Evolutionary conservation across 2,888 invertebrate genomes (phyloP).

Genomic region (Platycheirus albimanus): DNA sequence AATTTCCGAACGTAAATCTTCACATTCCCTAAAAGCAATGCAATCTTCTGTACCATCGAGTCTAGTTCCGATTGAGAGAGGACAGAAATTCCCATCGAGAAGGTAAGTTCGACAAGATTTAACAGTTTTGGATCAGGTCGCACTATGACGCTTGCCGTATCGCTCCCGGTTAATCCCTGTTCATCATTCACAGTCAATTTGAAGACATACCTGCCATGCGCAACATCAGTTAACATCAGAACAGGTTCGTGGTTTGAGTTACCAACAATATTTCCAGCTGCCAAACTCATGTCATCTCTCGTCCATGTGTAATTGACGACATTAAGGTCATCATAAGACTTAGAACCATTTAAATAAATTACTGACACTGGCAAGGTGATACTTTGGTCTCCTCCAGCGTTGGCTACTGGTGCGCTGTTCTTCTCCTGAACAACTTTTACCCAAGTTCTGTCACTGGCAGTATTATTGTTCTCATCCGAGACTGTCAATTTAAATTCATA

Average conservation of each 20-base stretch:
- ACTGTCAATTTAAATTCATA: slow-evolving; percentile 93
- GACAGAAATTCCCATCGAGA: slow-evolving; percentile 88
- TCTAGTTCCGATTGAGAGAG: slow-evolving; percentile 86
- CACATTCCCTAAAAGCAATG: slow-evolving; percentile 90
- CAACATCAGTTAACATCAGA: slow-evolving; percentile 92
- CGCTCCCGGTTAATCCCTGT: slow-evolving; percentile 92
- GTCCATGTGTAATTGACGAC: slow-evolving; percentile 94
- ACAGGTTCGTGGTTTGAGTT: slow-evolving; percentile 90
- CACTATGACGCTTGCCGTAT: slow-evolving; percentile 92
- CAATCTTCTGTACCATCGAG: slow-evolving; percentile 89
- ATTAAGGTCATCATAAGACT: slow-evolving; percentile 93
- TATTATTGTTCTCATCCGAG: slow-evolving; percentile 92
- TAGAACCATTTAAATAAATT: slow-evolving; percentile 91
- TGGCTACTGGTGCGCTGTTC: slow-evolving; percentile 94
- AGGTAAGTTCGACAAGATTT: slow-evolving; percentile 91
- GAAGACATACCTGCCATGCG: slow-evolving; percentile 94
- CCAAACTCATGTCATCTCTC: slow-evolving; percentile 89
- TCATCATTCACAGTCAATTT: slow-evolving; percentile 95
- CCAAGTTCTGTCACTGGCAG: slow-evolving; percentile 88
- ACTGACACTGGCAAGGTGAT: slow-evolving; percentile 89
- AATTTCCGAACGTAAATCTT: slow-evolving; percentile 85
- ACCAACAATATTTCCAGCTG: slow-evolving; percentile 92
- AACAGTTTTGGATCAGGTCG: slow-evolving; percentile 89
- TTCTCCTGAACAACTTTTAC: slow-evolving; percentile 94
- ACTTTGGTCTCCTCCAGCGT: slow-evolving; percentile 93